A percentile compares a stretch with the other conserved stretches of the same genome.
Evolutionary conservation across 2,113 vertebrate species (phyloP).

Genomic region (Ranitomeya variabilis): DNA sequence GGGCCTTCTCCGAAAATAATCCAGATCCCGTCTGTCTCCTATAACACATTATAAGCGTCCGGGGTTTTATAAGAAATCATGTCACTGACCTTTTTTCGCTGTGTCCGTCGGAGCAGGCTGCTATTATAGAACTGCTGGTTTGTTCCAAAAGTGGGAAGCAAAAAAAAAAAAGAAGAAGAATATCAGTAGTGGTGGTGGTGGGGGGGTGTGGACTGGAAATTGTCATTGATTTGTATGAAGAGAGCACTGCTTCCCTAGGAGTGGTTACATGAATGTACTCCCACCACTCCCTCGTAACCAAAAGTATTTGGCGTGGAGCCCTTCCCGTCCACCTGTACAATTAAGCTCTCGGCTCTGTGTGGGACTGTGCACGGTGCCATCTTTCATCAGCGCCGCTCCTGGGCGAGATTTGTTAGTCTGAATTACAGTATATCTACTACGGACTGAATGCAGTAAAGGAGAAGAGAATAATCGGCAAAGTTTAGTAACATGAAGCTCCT

Average conservation of each 20-base stretch:
- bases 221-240: slow-evolving; percentile 86
- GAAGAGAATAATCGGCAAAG: too few species aligned
- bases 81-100: slow-evolving; percentile 56
- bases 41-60: neutral
- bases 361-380: slow-evolving; percentile 51
- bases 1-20: neutral
- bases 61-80: neutral
- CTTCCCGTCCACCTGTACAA: slow-evolving; percentile 90
- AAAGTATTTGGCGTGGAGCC: slow-evolving; percentile 93
- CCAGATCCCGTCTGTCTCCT: neutral
- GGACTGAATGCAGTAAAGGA: too few species aligned
- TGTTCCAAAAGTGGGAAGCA: slow-evolving; percentile 55
- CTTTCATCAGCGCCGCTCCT: slow-evolving; percentile 6
- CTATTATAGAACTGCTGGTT: slow-evolving; percentile 60
- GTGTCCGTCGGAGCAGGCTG: slow-evolving; percentile 29
- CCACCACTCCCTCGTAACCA: slow-evolving; percentile 92
- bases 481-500: neutral
- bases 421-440: too few species aligned
- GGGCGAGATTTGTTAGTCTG: neutral
- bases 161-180: neutral
- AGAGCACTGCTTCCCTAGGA: slow-evolving; percentile 85
- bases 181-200: slow-evolving; percentile 62
- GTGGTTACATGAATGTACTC: slow-evolving; percentile 87
- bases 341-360: slow-evolving; percentile 72
- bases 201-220: slow-evolving; percentile 68